Conservation (phyloP, 2,113 vertebrate species). For the Carassius gibelio region DNA sequence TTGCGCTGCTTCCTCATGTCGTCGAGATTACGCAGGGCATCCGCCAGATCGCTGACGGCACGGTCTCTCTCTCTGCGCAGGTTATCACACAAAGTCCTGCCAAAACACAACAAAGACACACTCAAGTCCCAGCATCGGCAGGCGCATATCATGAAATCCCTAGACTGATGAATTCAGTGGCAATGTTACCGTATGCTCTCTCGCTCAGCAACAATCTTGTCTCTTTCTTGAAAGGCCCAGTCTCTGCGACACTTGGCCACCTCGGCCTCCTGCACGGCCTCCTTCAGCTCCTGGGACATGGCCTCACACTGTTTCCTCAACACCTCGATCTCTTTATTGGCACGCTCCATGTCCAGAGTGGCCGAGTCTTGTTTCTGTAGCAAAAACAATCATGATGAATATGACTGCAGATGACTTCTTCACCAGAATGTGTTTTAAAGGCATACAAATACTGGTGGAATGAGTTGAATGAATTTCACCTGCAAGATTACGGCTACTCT, state of each 20-base stretch:
- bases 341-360: slow-evolving; percentile 92
- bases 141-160: not conserved
- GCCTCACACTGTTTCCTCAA: slow-evolving; percentile 94
- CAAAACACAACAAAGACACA: slow-evolving; percentile 10
- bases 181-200: slow-evolving; percentile 89
- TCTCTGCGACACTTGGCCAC: slow-evolving; percentile 96
- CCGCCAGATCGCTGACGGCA: slow-evolving; percentile 92
- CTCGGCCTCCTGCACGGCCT: slow-evolving; percentile 93
- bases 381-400: not conserved
- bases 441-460: slow-evolving; percentile 6
- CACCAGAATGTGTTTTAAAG: not conserved
- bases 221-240: slow-evolving; percentile 97
- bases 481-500: not conserved
- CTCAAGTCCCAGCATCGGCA: not conserved
- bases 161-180: not conserved
- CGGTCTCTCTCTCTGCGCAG: slow-evolving; percentile 90
- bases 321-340: slow-evolving; percentile 94
- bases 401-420: not conserved
- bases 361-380: slow-evolving; percentile 93
- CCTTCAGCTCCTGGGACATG: slow-evolving; percentile 95
- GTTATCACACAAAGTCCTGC: slow-evolving; percentile 93
- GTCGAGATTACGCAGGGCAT: slow-evolving; percentile 92
- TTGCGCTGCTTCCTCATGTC: slow-evolving; percentile 97
- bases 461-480: not conserved
- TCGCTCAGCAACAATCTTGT: slow-evolving; percentile 96